Conservation (phyloP, 2,888 invertebrate species). For the Blastobasis lacticolella region DNA sequence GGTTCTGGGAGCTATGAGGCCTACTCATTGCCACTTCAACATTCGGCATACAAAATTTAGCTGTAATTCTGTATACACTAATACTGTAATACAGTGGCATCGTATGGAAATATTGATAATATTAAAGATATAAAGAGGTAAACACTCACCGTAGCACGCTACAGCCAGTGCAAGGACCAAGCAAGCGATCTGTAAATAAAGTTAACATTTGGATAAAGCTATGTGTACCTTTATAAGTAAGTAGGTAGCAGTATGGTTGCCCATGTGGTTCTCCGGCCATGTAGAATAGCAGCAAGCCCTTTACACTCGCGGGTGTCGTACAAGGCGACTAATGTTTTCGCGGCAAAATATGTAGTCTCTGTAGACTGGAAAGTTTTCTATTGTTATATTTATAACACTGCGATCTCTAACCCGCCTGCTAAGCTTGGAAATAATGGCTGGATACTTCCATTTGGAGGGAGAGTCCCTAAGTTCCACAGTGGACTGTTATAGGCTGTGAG, state of each 20-base stretch:
- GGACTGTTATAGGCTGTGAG: no score
- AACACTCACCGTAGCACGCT: constrained; percentile 1
- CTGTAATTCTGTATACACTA: not conserved
- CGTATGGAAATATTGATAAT: not conserved
- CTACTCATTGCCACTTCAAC: not conserved
- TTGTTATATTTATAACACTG: not conserved
- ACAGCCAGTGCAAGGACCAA: not conserved
- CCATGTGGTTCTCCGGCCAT: not conserved
- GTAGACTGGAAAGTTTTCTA: not conserved
- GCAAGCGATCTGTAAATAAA: constrained; percentile 4
- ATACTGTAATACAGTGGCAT: no score
- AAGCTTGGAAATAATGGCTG: no score
- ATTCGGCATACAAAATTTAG: not conserved
- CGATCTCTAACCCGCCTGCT: not conserved
- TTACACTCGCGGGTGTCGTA: not conserved
- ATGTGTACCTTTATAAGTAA: not conserved
- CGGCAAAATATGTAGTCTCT: not conserved
- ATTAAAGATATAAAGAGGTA: not conserved
- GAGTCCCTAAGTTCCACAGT: no score
- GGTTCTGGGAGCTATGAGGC: not conserved
- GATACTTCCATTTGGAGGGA: no score
- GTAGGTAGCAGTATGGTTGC: not conserved
- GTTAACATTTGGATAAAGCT: not conserved
- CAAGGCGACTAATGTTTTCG: not conserved
- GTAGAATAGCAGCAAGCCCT: not conserved